A percentile compares a stretch with the other conserved stretches of the same genome.
Evolutionary conservation across 2,888 invertebrate species (phyloP).

Genomic region (Acronicta alni): DNA sequence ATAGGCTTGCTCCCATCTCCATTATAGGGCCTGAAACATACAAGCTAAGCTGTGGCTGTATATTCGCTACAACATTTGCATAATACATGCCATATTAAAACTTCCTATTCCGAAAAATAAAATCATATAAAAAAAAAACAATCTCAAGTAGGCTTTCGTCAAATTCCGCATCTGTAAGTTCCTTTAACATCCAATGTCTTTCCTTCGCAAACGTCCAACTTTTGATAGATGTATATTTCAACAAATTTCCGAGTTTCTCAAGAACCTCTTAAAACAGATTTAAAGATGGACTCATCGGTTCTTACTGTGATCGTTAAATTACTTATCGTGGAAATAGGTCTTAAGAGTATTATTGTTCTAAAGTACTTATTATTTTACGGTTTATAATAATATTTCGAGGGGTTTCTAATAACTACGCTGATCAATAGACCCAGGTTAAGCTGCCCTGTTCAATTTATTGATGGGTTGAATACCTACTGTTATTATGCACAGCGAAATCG

Average conservation of each 20-base stretch:
- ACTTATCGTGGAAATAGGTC: slow-evolving; percentile 3
- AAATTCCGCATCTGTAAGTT: slow-evolving; percentile 30
- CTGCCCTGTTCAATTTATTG: too few relatives aligned
- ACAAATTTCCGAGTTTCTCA: slow-evolving; percentile 26
- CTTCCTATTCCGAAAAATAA: too few relatives aligned
- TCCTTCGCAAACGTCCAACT: slow-evolving; percentile 26
- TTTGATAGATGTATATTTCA: slow-evolving; percentile 32
- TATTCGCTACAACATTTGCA: too few relatives aligned
- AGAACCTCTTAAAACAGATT: slow-evolving; percentile 28
- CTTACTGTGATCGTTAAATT: slow-evolving; percentile 13
- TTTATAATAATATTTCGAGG: background rate
- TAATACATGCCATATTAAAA: too few relatives aligned
- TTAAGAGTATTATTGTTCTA: slow-evolving; percentile 16
- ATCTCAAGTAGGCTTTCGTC: slow-evolving; percentile 1
- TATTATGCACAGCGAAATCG: too few relatives aligned
- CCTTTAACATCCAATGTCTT: slow-evolving; percentile 37
- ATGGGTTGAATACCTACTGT: too few relatives aligned
- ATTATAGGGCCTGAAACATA: too few relatives aligned
- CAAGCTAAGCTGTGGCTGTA: too few relatives aligned
- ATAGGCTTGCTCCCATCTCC: too few relatives aligned
- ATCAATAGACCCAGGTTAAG: too few relatives aligned
- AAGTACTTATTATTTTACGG: background rate
- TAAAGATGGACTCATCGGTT: slow-evolving; percentile 38
- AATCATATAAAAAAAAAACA: background rate
- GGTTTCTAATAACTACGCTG: too few relatives aligned